Base-by-base conservation (phyloP, 2,888 invertebrate species). In the Drosophila koepferae region DNA sequence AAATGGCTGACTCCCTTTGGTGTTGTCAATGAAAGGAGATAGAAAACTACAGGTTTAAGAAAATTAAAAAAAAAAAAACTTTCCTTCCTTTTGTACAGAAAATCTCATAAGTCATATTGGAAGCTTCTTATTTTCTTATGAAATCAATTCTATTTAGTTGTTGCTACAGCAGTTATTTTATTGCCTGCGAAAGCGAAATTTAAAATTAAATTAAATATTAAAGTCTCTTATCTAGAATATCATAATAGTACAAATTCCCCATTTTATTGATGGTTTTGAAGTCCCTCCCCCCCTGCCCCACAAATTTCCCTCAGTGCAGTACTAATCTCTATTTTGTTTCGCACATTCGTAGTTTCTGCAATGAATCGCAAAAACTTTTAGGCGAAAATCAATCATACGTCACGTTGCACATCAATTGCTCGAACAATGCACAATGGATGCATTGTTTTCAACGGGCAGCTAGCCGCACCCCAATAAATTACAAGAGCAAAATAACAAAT, bases 321-420 rank as follows among this genome's bases (percentile, higher is more conserved):
- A 61, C 58, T 82, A 74, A 73, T 80, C 69, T 65, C 48, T 55
- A 51, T 18, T 54, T 73, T 31, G 43, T 31, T 54, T 58, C 51
- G 58, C 61, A 54, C 61, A 77, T 62, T 63, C 34, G 34, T 66
- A 56, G 28, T 49, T 34, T 44, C 9, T 23, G 49, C 69, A 64
- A 28, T 28, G 28, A 28, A 36, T 74, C 48, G 40, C 48, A 58
- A 71, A 72, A 62, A 69, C 54, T 74, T 80, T 71, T 54, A 41
- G 36, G 12, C 31, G 14, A 71, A 76, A 81, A 80, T 81, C 85
- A 80, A 81, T 89, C 80, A 86, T 82, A 85, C 90, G 82, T 85
- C 88, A 89, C 65, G 80, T 82, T 78, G 88, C 80, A 80, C 85
- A 84, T 76, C 72, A 80, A 81, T 86, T 60, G 31, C 41, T 20